Evolutionary conservation across 2,113 vertebrate genomes (phyloP), one percentile per base, ranked within the genome.

Genomic region (Empidonax alnorum): DNA sequence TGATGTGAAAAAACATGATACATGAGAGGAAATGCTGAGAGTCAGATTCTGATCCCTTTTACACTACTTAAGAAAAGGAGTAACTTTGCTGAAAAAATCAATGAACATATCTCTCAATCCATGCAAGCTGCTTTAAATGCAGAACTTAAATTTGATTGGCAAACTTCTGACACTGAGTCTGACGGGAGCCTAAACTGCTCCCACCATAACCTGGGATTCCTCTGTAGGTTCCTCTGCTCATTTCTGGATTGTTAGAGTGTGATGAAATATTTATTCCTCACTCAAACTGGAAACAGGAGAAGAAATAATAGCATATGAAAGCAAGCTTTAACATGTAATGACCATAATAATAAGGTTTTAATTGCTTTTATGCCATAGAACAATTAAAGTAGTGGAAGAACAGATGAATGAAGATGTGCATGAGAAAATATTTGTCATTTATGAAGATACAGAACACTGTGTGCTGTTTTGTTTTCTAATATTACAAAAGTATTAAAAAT

Each of bases 1-100:
- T 67, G 72, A 95, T 84, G 67, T 93, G 94, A 90, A 85, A 93
- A 93, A 74, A 21, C 24, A n/a, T 27, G 68, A 74, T 96, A 74
- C 24, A 15, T 11, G 83, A 91, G 87, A 95, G 61, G 61, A 68
- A 90, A 74, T 63, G 55, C 75, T 67, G 55, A 90, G 14, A 87
- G 28, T 21, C 42, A 63, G 55, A 68, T 63, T 78, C 63, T 80
- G 59, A 91, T 93, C 39, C n/a, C 22, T 67, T 80, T 95, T 59
- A 71, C 12, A 7, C 24, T 30, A 42, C 13, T 87, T 87, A 59
- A 77, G 63, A 92, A 11, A 63, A 77, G 49, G 66, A 74, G 24
- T 25, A 85, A 74, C 55, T 86, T 63, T 41, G 42, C 63, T 77
- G 75, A 91, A 52, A 28, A 28, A 86, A 74, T 94, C 63, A 71